A percentile compares a stretch with the other conserved stretches of the same genome.
These are phyloP conservation scores for Apeira syringaria DNA, from an alignment of 2,888 invertebrate genomes.

Conservation along the genomic window DNA sequence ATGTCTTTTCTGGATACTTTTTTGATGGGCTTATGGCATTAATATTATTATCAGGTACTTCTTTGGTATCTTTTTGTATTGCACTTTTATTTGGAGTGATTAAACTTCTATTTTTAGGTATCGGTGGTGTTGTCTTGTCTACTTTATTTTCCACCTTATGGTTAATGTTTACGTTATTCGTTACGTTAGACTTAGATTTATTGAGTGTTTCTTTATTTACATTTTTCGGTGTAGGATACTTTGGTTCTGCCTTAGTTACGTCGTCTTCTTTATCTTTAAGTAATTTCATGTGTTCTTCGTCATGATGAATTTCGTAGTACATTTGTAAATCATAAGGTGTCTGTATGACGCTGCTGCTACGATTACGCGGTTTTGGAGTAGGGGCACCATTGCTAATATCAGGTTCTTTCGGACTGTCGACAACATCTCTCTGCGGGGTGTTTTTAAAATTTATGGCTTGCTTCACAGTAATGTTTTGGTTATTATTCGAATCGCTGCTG, in stretches of 20 bases:
- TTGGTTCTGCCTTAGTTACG: slow-evolving; percentile 48
- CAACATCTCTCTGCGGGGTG: slow-evolving; percentile 54
- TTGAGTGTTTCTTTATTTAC: slow-evolving; percentile 52
- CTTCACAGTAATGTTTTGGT: slow-evolving; percentile 74
- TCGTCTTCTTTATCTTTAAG: slow-evolving; percentile 65
- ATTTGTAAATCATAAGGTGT: slow-evolving; percentile 79
- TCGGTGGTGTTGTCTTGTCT: slow-evolving; percentile 50
- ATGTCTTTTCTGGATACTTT: slow-evolving; percentile 72
- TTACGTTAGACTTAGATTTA: slow-evolving; percentile 31
- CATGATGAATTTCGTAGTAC: slow-evolving; percentile 76
- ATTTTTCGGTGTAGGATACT: slow-evolving; percentile 59
- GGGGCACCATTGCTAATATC: slow-evolving; percentile 49
- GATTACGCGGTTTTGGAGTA: slow-evolving; percentile 67
- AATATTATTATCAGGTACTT: slow-evolving; percentile 66
- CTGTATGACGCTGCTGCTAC: slow-evolving; percentile 78
- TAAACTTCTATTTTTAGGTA: slow-evolving; percentile 53
- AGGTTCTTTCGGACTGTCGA: slow-evolving; percentile 50
- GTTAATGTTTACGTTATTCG: slow-evolving; percentile 22
- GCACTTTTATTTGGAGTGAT: slow-evolving; percentile 65
- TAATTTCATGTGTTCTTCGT: slow-evolving; percentile 71
- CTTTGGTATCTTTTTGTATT: slow-evolving; percentile 78
- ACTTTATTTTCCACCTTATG: slow-evolving; percentile 43
- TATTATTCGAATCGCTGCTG: slow-evolving; percentile 75
- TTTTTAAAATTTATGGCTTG: slow-evolving; percentile 71
- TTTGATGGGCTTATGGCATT: slow-evolving; percentile 76